These are phyloP conservation scores for Pseudorasbora parva DNA, from an alignment of 2,113 vertebrate genomes.

Conservation along the genomic window DNA sequence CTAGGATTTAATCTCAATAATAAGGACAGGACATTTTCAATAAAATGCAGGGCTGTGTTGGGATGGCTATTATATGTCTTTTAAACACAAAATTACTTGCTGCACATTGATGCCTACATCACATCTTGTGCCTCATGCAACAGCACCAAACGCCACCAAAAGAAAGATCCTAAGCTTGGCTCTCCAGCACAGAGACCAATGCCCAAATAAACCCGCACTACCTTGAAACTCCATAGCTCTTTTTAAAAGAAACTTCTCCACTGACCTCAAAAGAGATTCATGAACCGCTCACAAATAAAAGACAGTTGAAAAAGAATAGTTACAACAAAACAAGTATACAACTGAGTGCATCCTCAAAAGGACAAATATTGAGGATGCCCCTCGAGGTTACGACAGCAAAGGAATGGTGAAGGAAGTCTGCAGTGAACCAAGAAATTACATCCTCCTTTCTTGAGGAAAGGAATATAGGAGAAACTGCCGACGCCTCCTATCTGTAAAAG, in stretches of 20 bases:
- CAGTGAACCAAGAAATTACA: constrained; percentile 1
- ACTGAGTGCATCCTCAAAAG: background rate
- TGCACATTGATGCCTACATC: no score
- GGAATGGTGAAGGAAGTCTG: constrained; percentile 5
- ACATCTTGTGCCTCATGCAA: no score
- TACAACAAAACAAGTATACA: constrained; percentile 9
- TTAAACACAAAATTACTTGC: no score
- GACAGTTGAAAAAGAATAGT: no score
- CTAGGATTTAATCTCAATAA: no score
- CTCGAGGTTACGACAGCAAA: background rate
- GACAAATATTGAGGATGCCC: background rate
- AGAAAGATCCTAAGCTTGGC: background rate
- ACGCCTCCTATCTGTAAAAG: constrained; percentile 22
- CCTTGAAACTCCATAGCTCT: background rate
- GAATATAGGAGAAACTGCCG: constrained; percentile 27
- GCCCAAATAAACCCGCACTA: background rate
- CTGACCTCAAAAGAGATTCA: background rate
- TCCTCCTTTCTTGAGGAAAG: background rate
- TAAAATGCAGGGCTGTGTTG: no score
- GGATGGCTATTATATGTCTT: no score
- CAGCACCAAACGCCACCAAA: no score
- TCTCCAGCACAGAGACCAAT: background rate
- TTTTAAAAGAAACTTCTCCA: background rate
- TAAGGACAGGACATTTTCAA: no score
- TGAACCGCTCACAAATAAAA: background rate